Percentiles rank a stretch among this genome's conserved stretches.
Evolutionary conservation across 2,797 vertebrate species (phyloP).

Genomic region (Dermochelys coriacea): DNA sequence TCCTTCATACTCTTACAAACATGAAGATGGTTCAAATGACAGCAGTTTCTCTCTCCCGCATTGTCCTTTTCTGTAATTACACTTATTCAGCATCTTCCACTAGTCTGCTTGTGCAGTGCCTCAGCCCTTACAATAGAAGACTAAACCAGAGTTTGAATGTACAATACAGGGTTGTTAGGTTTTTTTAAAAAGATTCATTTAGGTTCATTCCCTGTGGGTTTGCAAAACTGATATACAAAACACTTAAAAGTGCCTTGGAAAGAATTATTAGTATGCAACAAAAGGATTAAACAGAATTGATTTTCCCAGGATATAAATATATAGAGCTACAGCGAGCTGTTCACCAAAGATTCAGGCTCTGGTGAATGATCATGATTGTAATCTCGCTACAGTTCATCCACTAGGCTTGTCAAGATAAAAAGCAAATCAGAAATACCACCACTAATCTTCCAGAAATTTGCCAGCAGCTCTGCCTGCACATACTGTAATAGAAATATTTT

Average conservation of each 20-base stretch:
- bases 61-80: not conserved
- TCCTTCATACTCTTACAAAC: not conserved
- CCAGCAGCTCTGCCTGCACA: not conserved
- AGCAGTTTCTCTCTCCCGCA: not conserved
- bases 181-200: not conserved
- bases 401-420: conserved; percentile 44
- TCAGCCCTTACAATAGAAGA: not conserved
- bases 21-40: not conserved
- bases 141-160: conserved; percentile 46
- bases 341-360: conserved; percentile 38
- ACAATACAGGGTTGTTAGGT: not conserved
- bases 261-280: conserved; percentile 41
- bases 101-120: not conserved
- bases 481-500: conserved; percentile 29
- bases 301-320: conserved; percentile 45
- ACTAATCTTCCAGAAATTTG: not conserved
- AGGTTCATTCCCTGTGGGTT: conserved; percentile 40
- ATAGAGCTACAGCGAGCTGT: conserved; percentile 6
- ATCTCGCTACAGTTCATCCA: conserved; percentile 49
- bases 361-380: conserved; percentile 25
- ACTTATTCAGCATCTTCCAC: not conserved
- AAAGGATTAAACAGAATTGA: conserved; percentile 49
- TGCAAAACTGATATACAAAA: conserved; percentile 16
- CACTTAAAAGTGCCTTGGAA: conserved; percentile 10
- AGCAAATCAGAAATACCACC: conserved; percentile 53